Conservation (phyloP, 2,888 invertebrate genomes). For the Leptopilina drosophilae region DNA sequence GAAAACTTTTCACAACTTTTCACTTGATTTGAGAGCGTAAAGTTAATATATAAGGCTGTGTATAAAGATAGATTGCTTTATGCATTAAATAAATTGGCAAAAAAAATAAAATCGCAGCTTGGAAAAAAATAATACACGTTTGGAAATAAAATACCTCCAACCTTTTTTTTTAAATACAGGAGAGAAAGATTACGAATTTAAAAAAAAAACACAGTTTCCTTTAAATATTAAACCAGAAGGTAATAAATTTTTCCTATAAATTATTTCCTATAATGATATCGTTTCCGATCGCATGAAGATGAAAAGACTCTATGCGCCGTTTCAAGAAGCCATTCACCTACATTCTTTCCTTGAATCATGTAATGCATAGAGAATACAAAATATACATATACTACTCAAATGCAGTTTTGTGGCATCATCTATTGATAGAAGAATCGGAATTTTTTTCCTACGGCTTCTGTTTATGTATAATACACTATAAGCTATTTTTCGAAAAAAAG, state of each 20-base stretch:
- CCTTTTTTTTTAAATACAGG: background rate
- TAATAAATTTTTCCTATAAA: background rate
- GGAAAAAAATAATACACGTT: no score
- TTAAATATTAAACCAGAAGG: background rate
- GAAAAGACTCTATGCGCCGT: background rate
- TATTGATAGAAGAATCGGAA: constrained; percentile 14
- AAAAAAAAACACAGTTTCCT: background rate
- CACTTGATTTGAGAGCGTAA: no score
- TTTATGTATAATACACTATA: background rate
- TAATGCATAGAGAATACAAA: background rate
- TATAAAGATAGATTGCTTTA: no score
- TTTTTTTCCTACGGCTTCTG: background rate
- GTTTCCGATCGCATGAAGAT: background rate
- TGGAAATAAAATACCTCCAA: no score
- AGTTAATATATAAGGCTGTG: no score
- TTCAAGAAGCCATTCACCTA: constrained; percentile 20
- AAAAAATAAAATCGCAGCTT: no score
- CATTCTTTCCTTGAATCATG: constrained; percentile 6
- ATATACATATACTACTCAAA: background rate
- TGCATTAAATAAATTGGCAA: no score
- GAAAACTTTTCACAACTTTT: background rate
- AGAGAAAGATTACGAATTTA: background rate
- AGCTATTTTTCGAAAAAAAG: background rate
- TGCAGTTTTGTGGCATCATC: constrained; percentile 2
- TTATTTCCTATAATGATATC: constrained; percentile 4